phyloP scores from a whole-genome alignment of 1,140 invertebrate species.

The Glossosoma conforme region DNA sequence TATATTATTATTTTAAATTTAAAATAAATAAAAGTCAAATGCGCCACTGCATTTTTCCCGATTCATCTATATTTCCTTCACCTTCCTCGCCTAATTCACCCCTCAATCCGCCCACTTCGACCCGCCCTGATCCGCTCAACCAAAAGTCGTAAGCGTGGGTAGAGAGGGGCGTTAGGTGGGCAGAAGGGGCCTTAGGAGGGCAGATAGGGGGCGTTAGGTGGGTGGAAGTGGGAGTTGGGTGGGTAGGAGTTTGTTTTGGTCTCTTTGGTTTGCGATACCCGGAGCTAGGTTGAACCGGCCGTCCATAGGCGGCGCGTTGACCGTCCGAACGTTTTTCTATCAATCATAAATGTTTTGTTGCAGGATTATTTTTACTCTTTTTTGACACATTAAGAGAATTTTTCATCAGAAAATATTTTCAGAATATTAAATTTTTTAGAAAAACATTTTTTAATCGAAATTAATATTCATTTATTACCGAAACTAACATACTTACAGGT shows the following conservation, averaged over 20 bases:
- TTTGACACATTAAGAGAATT: too few species aligned
- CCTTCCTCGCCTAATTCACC: conserved; percentile 24
- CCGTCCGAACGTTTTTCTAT: neutral
- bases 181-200: neutral
- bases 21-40: too few species aligned
- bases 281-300: conserved; percentile 25
- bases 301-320: conserved; percentile 16
- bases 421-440: too few species aligned
- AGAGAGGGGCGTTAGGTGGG: conserved; percentile 2
- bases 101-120: neutral
- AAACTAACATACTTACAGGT: too few species aligned
- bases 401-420: too few species aligned
- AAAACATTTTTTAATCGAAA: too few species aligned
- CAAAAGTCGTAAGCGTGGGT: conserved; percentile 27
- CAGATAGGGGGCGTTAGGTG: neutral
- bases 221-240: neutral
- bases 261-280: conserved; percentile 31
- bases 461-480: too few species aligned
- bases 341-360: too few species aligned
- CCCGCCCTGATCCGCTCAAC: conserved; percentile 22
- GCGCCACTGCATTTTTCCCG: neutral
- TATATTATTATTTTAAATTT: too few species aligned
- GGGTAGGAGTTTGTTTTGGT: conserved; percentile 30
- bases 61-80: conserved; percentile 21
- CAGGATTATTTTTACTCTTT: too few species aligned